A percentile compares a stretch with the other conserved stretches of the same genome.
Evolutionary conservation across 2,888 invertebrate species (phyloP).

Genomic region (Cactoblastis cactorum): DNA sequence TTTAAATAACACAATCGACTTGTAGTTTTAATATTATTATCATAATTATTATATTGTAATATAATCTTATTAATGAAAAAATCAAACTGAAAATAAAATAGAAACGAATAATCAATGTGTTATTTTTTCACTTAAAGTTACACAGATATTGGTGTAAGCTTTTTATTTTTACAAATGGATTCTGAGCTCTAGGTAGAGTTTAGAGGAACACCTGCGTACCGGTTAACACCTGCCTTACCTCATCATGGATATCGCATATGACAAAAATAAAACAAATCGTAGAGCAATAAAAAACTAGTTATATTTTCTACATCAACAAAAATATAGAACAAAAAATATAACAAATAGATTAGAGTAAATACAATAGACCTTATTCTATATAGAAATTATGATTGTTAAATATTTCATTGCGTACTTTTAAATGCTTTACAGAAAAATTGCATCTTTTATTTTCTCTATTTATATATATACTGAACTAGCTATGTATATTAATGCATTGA

Average conservation of each 20-base stretch:
- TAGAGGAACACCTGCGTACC: too few relatives aligned
- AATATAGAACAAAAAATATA: constrained; percentile 34
- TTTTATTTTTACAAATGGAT: neutral
- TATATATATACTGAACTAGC: too few relatives aligned
- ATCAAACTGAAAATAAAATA: constrained; percentile 77
- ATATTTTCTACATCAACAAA: constrained; percentile 33
- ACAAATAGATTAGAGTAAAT: constrained; percentile 30
- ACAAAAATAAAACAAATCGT: constrained; percentile 27
- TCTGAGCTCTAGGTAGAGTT: too few relatives aligned
- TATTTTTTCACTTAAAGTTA: constrained; percentile 21
- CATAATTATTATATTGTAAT: constrained; percentile 79
- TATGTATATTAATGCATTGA: too few relatives aligned
- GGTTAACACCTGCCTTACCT: too few relatives aligned
- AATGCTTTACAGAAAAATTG: constrained; percentile 22
- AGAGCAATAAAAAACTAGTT: constrained; percentile 40
- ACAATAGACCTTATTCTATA: constrained; percentile 18
- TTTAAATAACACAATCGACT: constrained; percentile 78
- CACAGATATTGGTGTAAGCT: neutral
- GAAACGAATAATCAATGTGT: constrained; percentile 53
- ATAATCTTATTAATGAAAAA: constrained; percentile 80
- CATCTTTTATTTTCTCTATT: neutral
- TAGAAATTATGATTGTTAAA: constrained; percentile 9
- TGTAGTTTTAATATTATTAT: constrained; percentile 79
- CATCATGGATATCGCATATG: neutral
- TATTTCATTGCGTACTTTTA: constrained; percentile 22